These are phyloP conservation scores for Aphelinus atriplicis DNA, from an alignment of 1,140 invertebrate genomes.

Conservation along the genomic window DNA sequence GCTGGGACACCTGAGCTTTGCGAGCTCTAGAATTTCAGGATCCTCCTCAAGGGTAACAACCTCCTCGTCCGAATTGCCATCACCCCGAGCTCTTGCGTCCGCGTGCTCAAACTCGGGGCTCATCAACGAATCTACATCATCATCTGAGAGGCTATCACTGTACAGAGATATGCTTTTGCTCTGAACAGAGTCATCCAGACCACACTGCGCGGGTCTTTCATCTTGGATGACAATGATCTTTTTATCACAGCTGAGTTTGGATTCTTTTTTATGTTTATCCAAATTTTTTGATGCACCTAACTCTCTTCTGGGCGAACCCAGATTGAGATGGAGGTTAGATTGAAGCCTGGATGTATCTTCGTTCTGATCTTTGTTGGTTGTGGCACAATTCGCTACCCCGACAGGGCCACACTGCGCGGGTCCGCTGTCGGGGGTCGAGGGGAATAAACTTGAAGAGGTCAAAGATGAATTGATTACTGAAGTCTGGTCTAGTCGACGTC, in stretches of 20 bases:
- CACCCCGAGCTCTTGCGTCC: slow-evolving; percentile 67
- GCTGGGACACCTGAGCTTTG: slow-evolving; percentile 85
- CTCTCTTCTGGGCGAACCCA: background rate
- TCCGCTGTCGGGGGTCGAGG: slow-evolving; percentile 61
- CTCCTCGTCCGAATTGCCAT: slow-evolving; percentile 67
- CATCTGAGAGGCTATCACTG: slow-evolving; percentile 13
- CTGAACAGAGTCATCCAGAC: slow-evolving; percentile 46
- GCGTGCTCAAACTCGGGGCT: slow-evolving; percentile 62
- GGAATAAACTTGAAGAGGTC: background rate
- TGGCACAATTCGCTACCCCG: slow-evolving; percentile 50
- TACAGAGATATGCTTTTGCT: slow-evolving; percentile 12
- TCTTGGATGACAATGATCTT: background rate
- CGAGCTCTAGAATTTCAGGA: slow-evolving; percentile 80
- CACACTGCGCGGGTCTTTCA: slow-evolving; percentile 62
- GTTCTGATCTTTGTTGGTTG: background rate
- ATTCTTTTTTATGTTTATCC: background rate
- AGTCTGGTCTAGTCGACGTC: slow-evolving; percentile 62
- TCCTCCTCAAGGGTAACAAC: slow-evolving; percentile 70
- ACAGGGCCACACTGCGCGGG: slow-evolving; percentile 72
- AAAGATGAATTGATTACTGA: background rate
- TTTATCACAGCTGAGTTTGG: slow-evolving; percentile 14
- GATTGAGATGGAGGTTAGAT: background rate
- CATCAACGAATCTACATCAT: slow-evolving; percentile 18
- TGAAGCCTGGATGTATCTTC: slow-evolving; percentile 23
- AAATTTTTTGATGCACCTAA: background rate